Base-by-base conservation (phyloP, 2,888 invertebrate genomes). In the Trachelus troglodyta region DNA sequence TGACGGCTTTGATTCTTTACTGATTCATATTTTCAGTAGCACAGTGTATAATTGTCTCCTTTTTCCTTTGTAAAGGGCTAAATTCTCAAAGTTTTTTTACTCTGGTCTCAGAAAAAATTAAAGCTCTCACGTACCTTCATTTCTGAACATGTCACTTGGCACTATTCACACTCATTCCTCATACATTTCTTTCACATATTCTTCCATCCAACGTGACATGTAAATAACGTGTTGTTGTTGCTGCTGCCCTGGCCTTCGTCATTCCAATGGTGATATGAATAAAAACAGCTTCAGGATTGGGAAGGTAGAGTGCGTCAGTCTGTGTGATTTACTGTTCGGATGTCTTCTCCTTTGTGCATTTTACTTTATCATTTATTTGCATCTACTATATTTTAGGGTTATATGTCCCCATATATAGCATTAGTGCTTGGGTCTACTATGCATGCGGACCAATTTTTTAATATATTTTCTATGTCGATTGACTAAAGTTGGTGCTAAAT, bases 231-330 rank as follows among this genome's bases (percentile, higher is more conserved):
- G 82, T 85, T 88, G 84, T 89, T 87, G 83, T 86, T 90, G 90
- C 90, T 90, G 90, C 90, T 90, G 90, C 87, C 85, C 88, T 89
- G 90, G 88, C 86, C 83, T 76, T 84, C 82, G 82, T 77, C 81
- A 80, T 86, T 82, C 77, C 83, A 82, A 81, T 79, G 76, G 37
- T 76, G 76, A 76, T 76, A 76, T 82, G 82, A 56, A 85, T 82
- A 87, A 85, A 86, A 83, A 86, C 93, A 94, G 94, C 93, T 94
- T 94, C 92, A 94, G 93, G 94, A 95, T 95, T 93, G 95, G 95
- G 93, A 95, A 96, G 96, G 96, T 96, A 96, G 95, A 95, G 94
- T 95, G 94, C 94, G 94, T 91, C 89, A 91, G 88, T 89, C 85
- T 90, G 82, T 91, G 91, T 91, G 91, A 91, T 86, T 88, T 91